phyloP scores from a whole-genome alignment of 2,888 invertebrate genomes.

The Pantelozetes paolii region DNA sequence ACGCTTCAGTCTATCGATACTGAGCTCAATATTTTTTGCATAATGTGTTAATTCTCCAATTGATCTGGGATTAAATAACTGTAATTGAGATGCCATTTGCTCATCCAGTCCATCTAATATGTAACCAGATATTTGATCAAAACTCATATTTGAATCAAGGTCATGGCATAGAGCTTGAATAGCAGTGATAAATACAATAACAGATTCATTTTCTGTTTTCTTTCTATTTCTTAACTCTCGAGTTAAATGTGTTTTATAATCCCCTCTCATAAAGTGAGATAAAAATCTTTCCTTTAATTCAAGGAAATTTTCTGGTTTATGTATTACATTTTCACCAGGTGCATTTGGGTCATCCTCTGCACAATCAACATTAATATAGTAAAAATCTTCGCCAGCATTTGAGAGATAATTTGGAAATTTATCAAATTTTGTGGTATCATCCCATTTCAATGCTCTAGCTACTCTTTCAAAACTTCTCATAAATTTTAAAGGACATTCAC shows the following conservation, averaged over 20 bases:
- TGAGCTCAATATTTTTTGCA: not conserved
- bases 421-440: not conserved
- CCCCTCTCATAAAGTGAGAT: constrained; percentile 16
- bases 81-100: not conserved
- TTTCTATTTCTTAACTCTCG: not conserved
- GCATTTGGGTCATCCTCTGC: not conserved
- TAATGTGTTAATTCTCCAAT: not conserved
- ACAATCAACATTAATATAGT: constrained; percentile 29
- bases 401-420: constrained; percentile 19
- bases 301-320: not conserved
- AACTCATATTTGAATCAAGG: constrained; percentile 2
- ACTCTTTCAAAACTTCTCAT: constrained; percentile 13
- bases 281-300: not conserved
- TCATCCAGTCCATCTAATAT: not conserved
- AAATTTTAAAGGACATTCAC: constrained; percentile 3
- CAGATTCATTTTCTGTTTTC: not conserved
- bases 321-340: not conserved
- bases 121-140: not conserved
- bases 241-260: constrained; percentile 14
- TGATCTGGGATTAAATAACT: not conserved
- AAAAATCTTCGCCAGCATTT: constrained; percentile 7
- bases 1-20: not conserved
- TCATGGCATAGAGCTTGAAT: constrained; percentile 13
- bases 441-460: constrained; percentile 21
- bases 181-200: not conserved